Base-by-base conservation (phyloP, 2,797 vertebrate genomes). In the Nyctalus aviator region DNA sequence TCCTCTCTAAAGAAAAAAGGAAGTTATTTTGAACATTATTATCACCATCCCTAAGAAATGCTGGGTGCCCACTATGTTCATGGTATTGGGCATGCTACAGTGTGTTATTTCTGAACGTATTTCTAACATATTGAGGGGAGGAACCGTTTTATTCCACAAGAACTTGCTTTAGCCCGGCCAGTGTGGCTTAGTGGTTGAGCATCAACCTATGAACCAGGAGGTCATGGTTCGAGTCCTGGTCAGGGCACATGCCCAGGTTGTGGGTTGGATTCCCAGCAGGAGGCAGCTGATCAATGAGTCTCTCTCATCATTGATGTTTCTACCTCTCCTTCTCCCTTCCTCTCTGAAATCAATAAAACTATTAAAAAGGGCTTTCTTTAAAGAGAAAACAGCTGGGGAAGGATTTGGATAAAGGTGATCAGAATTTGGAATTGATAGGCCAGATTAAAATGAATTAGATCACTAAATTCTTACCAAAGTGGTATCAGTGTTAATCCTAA, bases 391-490 rank as follows among this genome's bases (percentile, higher is more conserved):
- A 44, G 59, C 57, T 75, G 72, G 50, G 32, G 23, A 82, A 78
- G 27, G 27, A n/a, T 88, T 88, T 78, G 81, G 46, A 82, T 21
- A 35, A 75, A 21, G 27, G 37, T 76, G 50, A 37, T 37, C 90
- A 68, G 77, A 91, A 92, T 76, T 86, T 84, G 59, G 48, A 88
- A 57, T 44, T 83, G 84, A 89, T 69, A 64, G 77, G 27, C 6
- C 46, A 84, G 21, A 88, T 93, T 72, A 85, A 84, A 46, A 71
- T 91, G 50, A 82, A 88, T 62, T n/a, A 83, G 76, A 85, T 89
- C 30, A 53, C 37, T 18, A 82, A 37, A 1, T 93, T 84, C 50
- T 94, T 48, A 88, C 48, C 41, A 55, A 94, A 88, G 59, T 46
- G 37, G 59, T n/a, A 23, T 94, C 57, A 91, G 17, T 69, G 76